Evolutionary conservation across 2,888 invertebrate genomes (phyloP), one percentile per base, ranked within the genome.

Genomic region (Apoderus coryli): DNA sequence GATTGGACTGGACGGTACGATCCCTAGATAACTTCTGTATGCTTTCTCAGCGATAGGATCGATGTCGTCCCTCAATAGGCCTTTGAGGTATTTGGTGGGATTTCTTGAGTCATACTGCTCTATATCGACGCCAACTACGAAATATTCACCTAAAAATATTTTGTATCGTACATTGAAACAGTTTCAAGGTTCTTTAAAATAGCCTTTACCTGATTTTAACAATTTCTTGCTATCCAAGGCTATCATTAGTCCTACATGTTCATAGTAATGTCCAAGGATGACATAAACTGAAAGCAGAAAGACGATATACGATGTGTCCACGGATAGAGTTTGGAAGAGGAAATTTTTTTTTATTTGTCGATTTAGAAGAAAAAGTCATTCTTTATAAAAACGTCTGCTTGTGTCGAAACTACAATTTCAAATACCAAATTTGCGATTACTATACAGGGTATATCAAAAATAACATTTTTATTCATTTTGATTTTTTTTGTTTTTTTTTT

Each of bases 241-340:
- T 33, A 84, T 67, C 73, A 92, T 72, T n/a, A 92, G 64, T 3
- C 89, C 90, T 40, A 89, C 70, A 54, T 90, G 89, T 49, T 92
- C 90, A 51, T 84, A 84, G 49, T 85, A 78, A 53, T 84, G 78
- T 2, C 90, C 90, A 42, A 92, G 67, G 42, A 89, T 76, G 19
- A 92, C 76, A 60, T 89, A 92, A 58, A 92, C 92, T 92, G 70
- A n/a, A 63, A 63, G n/a, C n/a, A n/a, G n/a, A n/a, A n/a, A n/a
- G n/a, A n/a, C n/a, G n/a, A n/a, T n/a, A n/a, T n/a, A n/a, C n/a
- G n/a, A n/a, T n/a, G n/a, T n/a, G n/a, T n/a, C n/a, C n/a, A n/a
- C n/a, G n/a, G n/a, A n/a, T n/a, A n/a, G n/a, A n/a, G n/a, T n/a
- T n/a, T n/a, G n/a, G n/a, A n/a, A n/a, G n/a, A n/a, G n/a, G n/a